Evolutionary conservation across 1,140 invertebrate species (phyloP).

Genomic region (Aphelenchoides besseyi): DNA sequence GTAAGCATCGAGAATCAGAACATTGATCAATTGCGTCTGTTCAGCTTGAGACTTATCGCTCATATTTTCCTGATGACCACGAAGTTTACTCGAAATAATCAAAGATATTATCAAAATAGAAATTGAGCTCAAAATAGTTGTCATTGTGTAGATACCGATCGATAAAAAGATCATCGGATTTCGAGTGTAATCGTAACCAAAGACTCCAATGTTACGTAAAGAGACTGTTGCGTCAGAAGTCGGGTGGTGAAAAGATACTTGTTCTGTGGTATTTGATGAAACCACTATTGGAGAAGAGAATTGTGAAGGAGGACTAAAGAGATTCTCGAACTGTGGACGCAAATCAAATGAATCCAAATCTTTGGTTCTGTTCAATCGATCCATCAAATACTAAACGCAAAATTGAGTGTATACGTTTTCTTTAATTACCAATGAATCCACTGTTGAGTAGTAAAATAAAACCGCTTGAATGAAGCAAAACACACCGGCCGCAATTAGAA

Average conservation of each 20-base stretch:
- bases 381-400: slow-evolving; percentile 13
- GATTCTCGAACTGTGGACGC: not conserved
- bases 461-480: slow-evolving; percentile 31
- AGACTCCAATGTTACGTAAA: slow-evolving; percentile 10
- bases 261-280: not conserved
- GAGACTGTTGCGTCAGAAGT: too few relatives aligned
- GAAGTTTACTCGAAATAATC: slow-evolving; percentile 30
- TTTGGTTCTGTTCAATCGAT: slow-evolving; percentile 29
- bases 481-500: slow-evolving; percentile 22
- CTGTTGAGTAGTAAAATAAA: slow-evolving; percentile 31
- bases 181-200: slow-evolving; percentile 30
- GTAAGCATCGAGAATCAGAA: slow-evolving; percentile 40
- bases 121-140: slow-evolving; percentile 27
- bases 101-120: slow-evolving; percentile 33
- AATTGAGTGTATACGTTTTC: not conserved
- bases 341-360: slow-evolving; percentile 14
- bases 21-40: slow-evolving; percentile 33
- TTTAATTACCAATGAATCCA: slow-evolving; percentile 23
- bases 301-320: not conserved
- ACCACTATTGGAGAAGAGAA: too few relatives aligned
- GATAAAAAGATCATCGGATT: slow-evolving; percentile 32
- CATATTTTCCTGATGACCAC: not conserved
- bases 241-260: too few relatives aligned
- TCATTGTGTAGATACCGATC: slow-evolving; percentile 19
- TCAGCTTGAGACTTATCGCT: slow-evolving; percentile 38